Evolutionary conservation across 2,888 invertebrate species (phyloP).

Genomic region (Drosophila niveifrons): DNA sequence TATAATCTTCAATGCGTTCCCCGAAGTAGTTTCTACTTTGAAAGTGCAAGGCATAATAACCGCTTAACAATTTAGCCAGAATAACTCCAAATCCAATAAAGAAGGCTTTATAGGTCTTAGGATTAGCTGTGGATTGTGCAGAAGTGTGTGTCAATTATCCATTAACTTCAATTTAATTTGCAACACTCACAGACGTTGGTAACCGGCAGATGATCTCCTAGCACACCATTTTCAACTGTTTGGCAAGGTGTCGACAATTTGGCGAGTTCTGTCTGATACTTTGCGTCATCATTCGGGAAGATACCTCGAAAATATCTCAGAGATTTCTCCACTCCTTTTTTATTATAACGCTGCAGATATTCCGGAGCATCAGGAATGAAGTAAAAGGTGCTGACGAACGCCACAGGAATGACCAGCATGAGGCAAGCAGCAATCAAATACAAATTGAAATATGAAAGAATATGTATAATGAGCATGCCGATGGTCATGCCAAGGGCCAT

Average conservation of each 20-base stretch:
- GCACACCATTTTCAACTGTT: neutral
- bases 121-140: neutral
- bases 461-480: neutral
- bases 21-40: neutral
- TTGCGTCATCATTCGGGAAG: neutral
- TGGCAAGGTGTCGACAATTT: neutral
- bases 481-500: neutral
- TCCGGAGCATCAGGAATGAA: neutral
- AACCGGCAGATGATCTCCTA: neutral
- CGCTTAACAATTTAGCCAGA: neutral
- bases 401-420: neutral
- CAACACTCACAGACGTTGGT: neutral
- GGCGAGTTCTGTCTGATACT: neutral
- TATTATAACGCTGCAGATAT: neutral
- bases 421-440: neutral
- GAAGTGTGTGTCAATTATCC: neutral
- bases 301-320: slow-evolving; percentile 7
- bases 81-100: slow-evolving; percentile 1
- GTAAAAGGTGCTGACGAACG: neutral
- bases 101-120: neutral
- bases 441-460: neutral
- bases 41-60: neutral
- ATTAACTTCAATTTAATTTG: neutral
- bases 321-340: neutral
- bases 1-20: too few species aligned